A percentile compares a stretch with the other conserved stretches of the same genome.
These are phyloP conservation scores for Triplophysa bombifrons DNA, from an alignment of 2,797 vertebrate genomes.

Conservation along the genomic window DNA sequence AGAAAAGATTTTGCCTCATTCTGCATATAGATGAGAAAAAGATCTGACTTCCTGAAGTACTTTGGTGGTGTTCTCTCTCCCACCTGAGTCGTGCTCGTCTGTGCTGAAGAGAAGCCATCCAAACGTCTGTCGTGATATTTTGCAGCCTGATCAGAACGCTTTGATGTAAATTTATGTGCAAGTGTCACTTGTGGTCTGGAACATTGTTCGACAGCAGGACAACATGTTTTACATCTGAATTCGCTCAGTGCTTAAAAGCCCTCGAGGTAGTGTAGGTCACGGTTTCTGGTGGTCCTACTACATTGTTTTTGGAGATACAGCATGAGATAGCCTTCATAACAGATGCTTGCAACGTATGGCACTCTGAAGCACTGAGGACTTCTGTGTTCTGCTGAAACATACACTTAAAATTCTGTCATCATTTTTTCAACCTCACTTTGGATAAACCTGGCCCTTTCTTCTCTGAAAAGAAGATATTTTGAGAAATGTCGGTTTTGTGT, in stretches of 20 bases:
- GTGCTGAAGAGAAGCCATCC: neutral
- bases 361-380: neutral
- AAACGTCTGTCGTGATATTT: constrained; percentile 34
- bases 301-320: constrained; percentile 1
- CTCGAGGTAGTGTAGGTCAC: neutral
- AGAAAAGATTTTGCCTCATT: constrained; percentile 70
- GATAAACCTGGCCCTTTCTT: too few relatives aligned
- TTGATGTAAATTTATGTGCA: constrained; percentile 45
- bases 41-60: constrained; percentile 32
- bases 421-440: too few relatives aligned
- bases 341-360: constrained; percentile 29
- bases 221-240: constrained; percentile 51
- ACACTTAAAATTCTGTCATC: too few relatives aligned
- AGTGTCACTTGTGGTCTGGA: constrained; percentile 28
- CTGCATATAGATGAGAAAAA: constrained; percentile 52
- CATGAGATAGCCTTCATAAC: neutral
- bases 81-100: neutral
- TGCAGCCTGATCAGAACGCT: constrained; percentile 26
- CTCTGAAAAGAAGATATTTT: too few relatives aligned
- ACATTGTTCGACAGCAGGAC: constrained; percentile 1
- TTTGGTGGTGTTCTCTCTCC: constrained; percentile 24
- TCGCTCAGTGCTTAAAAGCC: constrained; percentile 11
- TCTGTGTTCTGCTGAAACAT: neutral
- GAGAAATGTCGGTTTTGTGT: too few relatives aligned
- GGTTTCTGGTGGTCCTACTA: constrained; percentile 12